These are phyloP conservation scores for Myotis pilosus DNA, from an alignment of 2,797 vertebrate species.

Conservation along the genomic window DNA sequence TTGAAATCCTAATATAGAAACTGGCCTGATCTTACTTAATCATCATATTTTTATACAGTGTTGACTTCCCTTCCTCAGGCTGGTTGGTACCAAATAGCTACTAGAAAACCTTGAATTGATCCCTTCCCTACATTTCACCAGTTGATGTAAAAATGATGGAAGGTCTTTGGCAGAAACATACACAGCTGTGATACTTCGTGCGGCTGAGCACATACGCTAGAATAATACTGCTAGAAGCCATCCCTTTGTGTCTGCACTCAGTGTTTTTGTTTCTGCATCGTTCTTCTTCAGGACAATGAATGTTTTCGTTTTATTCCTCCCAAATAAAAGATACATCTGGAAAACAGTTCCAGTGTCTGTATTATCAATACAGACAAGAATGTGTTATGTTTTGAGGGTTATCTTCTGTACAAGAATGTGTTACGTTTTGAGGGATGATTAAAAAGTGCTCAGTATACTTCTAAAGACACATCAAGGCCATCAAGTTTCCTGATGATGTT, in stretches of 20 bases:
- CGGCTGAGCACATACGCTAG: background rate
- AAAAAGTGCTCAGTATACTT: slow-evolving; percentile 4
- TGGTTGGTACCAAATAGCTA: background rate
- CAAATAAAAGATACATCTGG: background rate
- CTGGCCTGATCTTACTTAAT: too few relatives aligned
- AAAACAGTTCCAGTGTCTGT: background rate
- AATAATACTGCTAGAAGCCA: background rate
- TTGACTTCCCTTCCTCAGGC: background rate
- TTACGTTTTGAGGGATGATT: slow-evolving; percentile 21
- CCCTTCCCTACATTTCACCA: background rate
- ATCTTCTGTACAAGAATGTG: background rate
- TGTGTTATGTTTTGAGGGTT: background rate
- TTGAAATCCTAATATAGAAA: background rate
- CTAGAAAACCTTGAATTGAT: background rate
- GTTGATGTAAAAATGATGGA: background rate
- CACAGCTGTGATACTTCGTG: background rate
- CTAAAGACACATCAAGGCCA: background rate
- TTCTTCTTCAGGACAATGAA: background rate
- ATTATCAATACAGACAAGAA: background rate
- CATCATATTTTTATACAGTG: background rate
- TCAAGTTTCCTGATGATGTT: background rate
- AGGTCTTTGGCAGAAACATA: background rate
- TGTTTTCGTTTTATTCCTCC: background rate
- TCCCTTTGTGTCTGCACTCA: background rate
- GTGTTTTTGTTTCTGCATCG: background rate